Evolutionary conservation across 2,888 invertebrate species (phyloP).

Genomic region (Scaptodrosophila latifasciaeformis): DNA sequence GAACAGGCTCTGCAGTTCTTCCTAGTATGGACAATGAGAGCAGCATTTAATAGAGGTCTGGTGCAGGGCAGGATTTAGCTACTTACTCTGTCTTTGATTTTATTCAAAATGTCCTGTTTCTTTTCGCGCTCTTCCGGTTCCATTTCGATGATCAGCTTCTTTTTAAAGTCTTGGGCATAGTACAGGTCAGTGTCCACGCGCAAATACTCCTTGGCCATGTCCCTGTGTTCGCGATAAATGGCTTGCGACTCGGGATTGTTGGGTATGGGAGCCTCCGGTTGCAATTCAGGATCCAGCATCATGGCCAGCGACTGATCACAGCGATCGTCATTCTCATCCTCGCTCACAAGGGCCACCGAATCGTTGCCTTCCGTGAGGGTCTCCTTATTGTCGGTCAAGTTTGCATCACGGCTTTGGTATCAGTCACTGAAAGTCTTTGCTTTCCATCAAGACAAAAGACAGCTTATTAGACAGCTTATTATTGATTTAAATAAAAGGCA

Average conservation of each 20-base stretch:
- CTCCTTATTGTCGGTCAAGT: slow-evolving; percentile 41
- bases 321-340: slow-evolving; percentile 44
- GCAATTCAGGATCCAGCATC: slow-evolving; percentile 86
- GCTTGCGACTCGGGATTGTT: slow-evolving; percentile 85
- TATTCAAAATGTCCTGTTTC: slow-evolving; percentile 70
- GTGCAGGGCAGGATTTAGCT: too few species aligned
- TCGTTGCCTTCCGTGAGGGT: slow-evolving; percentile 13
- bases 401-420: slow-evolving; percentile 69
- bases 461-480: too few species aligned
- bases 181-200: slow-evolving; percentile 91
- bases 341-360: slow-evolving; percentile 58
- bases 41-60: too few species aligned
- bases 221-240: slow-evolving; percentile 91
- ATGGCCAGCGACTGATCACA: slow-evolving; percentile 81
- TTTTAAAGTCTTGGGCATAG: slow-evolving; percentile 85
- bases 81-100: slow-evolving; percentile 72
- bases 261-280: slow-evolving; percentile 88
- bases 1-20: slow-evolving; percentile 69
- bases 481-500: too few species aligned
- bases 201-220: slow-evolving; percentile 91
- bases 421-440: slow-evolving; percentile 72
- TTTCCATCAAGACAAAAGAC: slow-evolving; percentile 62
- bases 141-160: slow-evolving; percentile 80
- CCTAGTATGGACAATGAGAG: too few species aligned
- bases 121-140: slow-evolving; percentile 69